Evolutionary conservation across 2,797 vertebrate species (phyloP).

Genomic region (Gymnothorax reevesii): DNA sequence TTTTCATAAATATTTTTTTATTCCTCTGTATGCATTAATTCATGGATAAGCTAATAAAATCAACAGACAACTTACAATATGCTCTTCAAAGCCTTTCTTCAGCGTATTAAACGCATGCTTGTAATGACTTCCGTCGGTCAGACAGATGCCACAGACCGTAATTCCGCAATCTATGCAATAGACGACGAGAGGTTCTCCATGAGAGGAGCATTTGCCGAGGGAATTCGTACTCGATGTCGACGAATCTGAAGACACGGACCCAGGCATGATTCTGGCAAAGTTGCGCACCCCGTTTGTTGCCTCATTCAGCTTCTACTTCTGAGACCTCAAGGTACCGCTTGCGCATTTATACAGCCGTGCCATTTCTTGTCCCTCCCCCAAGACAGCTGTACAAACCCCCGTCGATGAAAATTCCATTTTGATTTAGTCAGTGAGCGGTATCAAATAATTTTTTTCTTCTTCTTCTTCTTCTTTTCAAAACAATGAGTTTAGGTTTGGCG

Average conservation of each 20-base stretch:
- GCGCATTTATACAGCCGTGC: too few species aligned
- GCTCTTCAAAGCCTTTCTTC: neutral
- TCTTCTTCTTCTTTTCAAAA: too few species aligned
- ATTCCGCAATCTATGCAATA: slow-evolving; percentile 16
- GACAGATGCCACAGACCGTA: slow-evolving; percentile 12
- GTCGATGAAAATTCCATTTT: neutral
- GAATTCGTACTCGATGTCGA: neutral
- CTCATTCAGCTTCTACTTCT: neutral
- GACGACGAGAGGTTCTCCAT: neutral
- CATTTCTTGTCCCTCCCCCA: neutral
- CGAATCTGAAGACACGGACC: neutral
- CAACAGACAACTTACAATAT: slow-evolving; percentile 16
- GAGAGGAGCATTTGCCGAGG: neutral
- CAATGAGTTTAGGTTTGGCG: too few species aligned
- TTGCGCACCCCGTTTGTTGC: neutral
- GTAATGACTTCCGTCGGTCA: neutral
- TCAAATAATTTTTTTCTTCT: too few species aligned
- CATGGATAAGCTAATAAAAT: neutral
- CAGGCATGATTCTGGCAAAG: neutral
- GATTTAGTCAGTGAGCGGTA: neutral
- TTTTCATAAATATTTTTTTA: neutral
- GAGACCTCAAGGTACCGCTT: neutral
- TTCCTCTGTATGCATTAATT: neutral
- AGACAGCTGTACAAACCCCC: neutral
- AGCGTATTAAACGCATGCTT: neutral